A percentile compares a stretch with the other conserved stretches of the same genome.
Evolutionary conservation across 1,140 invertebrate genomes (phyloP).

Genomic region (Homarus americanus): DNA sequence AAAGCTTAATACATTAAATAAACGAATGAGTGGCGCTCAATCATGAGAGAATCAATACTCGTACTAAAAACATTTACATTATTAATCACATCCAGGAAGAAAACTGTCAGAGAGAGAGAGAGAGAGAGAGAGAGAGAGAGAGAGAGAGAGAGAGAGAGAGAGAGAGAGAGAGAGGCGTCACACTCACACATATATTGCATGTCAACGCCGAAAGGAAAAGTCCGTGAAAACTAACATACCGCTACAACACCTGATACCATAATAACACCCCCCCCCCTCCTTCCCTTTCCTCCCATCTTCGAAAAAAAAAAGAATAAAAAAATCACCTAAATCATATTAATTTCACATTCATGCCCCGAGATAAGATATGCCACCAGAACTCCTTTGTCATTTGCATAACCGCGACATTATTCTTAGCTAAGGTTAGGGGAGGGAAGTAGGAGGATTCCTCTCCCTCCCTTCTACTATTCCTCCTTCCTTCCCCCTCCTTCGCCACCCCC

Average conservation of each 20-base stretch:
- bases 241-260: not conserved
- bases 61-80: too few species aligned
- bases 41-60: too few species aligned
- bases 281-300: not conserved
- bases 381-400: constrained; percentile 10
- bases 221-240: not conserved
- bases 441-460: not conserved
- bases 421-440: constrained; percentile 2
- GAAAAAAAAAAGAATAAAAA: not conserved
- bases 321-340: constrained; percentile 10
- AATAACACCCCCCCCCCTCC: not conserved
- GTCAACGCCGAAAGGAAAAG: not conserved
- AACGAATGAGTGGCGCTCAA: too few species aligned
- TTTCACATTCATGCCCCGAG: constrained; percentile 9
- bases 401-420: constrained; percentile 22
- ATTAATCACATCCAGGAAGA: too few species aligned
- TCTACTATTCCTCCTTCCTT: too few species aligned
- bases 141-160: not conserved
- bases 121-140: too few species aligned
- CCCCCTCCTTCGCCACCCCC: too few species aligned
- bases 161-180: not conserved
- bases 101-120: too few species aligned
- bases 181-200: too few species aligned
- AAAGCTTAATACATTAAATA: too few species aligned
- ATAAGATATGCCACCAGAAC: not conserved